These are phyloP conservation scores for Eupeodes corollae DNA, from an alignment of 1,140 invertebrate species.

Conservation along the genomic window DNA sequence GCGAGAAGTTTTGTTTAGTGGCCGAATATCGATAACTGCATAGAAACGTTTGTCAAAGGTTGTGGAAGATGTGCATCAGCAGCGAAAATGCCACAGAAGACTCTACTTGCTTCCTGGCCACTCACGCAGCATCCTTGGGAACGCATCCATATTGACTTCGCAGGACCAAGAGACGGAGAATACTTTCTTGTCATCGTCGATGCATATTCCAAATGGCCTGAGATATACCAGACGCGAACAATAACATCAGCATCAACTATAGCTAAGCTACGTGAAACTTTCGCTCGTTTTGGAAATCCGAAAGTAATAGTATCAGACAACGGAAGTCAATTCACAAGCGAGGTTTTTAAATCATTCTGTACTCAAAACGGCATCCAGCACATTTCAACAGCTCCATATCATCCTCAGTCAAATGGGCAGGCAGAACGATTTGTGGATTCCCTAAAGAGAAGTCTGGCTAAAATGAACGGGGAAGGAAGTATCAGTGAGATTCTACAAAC, in stretches of 20 bases:
- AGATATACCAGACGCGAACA: background rate
- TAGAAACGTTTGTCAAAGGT: too few relatives aligned
- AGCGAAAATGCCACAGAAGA: too few relatives aligned
- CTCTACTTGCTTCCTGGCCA: conserved; percentile 16
- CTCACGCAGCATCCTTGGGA: background rate
- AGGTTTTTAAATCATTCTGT: too few relatives aligned
- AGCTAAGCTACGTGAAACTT: background rate
- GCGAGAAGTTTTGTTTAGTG: too few relatives aligned
- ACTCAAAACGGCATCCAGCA: conserved; percentile 22
- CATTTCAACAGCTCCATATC: conserved; percentile 19
- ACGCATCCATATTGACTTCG: background rate
- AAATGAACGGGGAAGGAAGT: too few relatives aligned
- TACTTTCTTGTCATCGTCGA: background rate
- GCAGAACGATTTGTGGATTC: conserved; percentile 26
- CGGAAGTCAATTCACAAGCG: conserved; percentile 10
- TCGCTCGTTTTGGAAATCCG: conserved; percentile 10
- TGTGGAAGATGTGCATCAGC: too few relatives aligned
- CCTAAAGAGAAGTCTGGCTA: conserved; percentile 11
- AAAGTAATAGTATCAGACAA: conserved; percentile 13
- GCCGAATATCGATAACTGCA: too few relatives aligned
- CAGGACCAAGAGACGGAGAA: background rate
- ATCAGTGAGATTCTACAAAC: too few relatives aligned
- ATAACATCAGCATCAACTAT: background rate
- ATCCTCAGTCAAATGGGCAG: conserved; percentile 27
- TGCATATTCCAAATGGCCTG: conserved; percentile 1